Evolutionary conservation across 2,888 invertebrate species (phyloP).

Genomic region (Eurois occulta): DNA sequence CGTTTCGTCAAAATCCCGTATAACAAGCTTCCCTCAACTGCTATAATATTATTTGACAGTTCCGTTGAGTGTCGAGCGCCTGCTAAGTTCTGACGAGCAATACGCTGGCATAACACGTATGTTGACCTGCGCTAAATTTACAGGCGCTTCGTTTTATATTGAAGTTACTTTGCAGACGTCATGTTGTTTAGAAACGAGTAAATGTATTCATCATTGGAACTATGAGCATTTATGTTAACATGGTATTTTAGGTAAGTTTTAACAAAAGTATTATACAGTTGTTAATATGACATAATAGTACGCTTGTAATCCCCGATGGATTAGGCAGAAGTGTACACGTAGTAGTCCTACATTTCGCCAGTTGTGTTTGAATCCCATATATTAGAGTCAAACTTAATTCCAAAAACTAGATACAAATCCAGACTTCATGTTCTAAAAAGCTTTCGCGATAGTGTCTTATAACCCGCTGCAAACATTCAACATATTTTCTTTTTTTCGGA

Average conservation of each 20-base stretch:
- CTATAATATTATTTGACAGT: slow-evolving; percentile 30
- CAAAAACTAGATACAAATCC: no score
- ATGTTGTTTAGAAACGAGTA: not conserved
- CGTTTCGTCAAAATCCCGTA: slow-evolving; percentile 10
- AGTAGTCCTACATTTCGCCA: no score
- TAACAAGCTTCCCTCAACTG: slow-evolving; percentile 15
- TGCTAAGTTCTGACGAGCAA: slow-evolving; percentile 52
- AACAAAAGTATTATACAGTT: not conserved
- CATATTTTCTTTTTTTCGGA: no score
- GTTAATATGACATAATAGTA: no score
- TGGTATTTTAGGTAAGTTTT: not conserved
- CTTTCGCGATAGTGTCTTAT: no score
- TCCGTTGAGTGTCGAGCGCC: slow-evolving; percentile 43
- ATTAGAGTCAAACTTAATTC: no score
- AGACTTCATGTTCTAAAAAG: no score
- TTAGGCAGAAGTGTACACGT: no score
- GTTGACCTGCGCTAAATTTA: slow-evolving; percentile 21
- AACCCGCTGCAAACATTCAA: no score
- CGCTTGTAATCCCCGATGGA: no score
- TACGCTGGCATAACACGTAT: slow-evolving; percentile 16
- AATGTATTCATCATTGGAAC: not conserved
- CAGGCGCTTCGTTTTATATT: slow-evolving; percentile 40
- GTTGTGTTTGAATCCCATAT: no score
- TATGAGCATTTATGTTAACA: not conserved
- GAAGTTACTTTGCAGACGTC: not conserved